Evolutionary conservation across 1,140 invertebrate genomes (phyloP).

Genomic region (Spodoptera frugiperda): DNA sequence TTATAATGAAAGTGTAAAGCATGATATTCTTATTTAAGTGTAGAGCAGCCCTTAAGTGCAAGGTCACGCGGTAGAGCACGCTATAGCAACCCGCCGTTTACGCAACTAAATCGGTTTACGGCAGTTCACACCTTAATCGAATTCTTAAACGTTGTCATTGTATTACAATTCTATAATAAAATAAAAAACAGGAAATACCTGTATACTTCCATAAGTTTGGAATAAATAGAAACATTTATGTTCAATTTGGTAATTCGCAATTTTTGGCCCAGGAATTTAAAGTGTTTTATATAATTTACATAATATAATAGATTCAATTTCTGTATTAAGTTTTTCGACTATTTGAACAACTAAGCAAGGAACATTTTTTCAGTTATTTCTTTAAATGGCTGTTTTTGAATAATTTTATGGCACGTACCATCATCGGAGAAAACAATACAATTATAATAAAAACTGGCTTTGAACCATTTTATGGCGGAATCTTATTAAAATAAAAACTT

Average conservation of each 20-base stretch:
- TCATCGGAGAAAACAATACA: constrained; percentile 18
- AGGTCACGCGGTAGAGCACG: constrained; percentile 4
- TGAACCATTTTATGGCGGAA: constrained; percentile 3
- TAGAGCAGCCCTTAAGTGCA: background rate
- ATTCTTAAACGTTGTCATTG: too few species aligned
- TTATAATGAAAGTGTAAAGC: too few species aligned
- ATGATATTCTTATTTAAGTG: background rate
- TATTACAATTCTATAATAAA: too few species aligned
- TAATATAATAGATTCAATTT: background rate
- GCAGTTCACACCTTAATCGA: background rate
- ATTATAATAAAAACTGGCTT: constrained; percentile 25
- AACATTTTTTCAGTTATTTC: background rate
- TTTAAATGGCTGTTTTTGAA: background rate
- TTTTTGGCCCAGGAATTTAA: too few species aligned
- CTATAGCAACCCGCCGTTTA: background rate
- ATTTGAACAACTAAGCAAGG: background rate
- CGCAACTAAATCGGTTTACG: background rate
- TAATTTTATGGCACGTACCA: background rate
- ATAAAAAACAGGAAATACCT: too few species aligned
- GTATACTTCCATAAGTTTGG: too few species aligned
- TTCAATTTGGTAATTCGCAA: too few species aligned
- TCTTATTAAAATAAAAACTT: background rate
- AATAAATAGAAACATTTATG: too few species aligned
- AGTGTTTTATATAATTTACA: too few species aligned
- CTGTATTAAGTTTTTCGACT: background rate